Evolutionary conservation across 2,797 vertebrate genomes (phyloP), one percentile per base, ranked within the genome.

Genomic region (Pterois miles): DNA sequence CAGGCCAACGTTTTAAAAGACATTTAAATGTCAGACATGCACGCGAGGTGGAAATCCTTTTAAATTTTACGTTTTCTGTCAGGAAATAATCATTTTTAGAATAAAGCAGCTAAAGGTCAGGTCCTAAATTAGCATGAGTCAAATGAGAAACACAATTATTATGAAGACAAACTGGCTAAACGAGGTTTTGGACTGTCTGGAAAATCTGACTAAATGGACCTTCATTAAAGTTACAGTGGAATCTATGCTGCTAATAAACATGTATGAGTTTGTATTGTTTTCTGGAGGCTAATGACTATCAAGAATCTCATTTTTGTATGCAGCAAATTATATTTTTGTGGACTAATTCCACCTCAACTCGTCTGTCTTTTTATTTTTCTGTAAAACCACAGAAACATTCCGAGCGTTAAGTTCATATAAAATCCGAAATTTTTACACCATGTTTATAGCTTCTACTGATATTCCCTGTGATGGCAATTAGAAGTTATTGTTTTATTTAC

Each of bases 401-500:
- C 1, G 4, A 40, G 23, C 5, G 1, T 57, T 13, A 16, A 29
- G 29, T 64, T 72, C 16, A 69, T 50, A 40, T 18, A 8, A 18
- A 14, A 52, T 27, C 3, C 7, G 3, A 20, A 10, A 40, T 52
- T 52, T 52, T 34, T 46, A 25, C 12, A 23, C 1, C 22, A 11
- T 31, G 57, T 33, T 10, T 60, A 25, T 10, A 8, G 25, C 25
- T 67, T 52, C 60, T 25, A 22, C 8, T 13, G 27, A 18, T n/a
- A 57, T 48, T 59, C 58, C 14, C 33, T 56, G 18, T 57, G 25
- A 27, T 46, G 33, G 20, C 6, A 22, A 40, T 48, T 46, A 5
- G 29, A 38, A 14, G 38, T 20, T 38, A 12, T 65, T 34, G 79
- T 78, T 86, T 80, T 80, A 74, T 86, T 77, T 75, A 65, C 71